phyloP scores from a whole-genome alignment of 1,140 invertebrate species.

The Batillaria attramentaria region DNA sequence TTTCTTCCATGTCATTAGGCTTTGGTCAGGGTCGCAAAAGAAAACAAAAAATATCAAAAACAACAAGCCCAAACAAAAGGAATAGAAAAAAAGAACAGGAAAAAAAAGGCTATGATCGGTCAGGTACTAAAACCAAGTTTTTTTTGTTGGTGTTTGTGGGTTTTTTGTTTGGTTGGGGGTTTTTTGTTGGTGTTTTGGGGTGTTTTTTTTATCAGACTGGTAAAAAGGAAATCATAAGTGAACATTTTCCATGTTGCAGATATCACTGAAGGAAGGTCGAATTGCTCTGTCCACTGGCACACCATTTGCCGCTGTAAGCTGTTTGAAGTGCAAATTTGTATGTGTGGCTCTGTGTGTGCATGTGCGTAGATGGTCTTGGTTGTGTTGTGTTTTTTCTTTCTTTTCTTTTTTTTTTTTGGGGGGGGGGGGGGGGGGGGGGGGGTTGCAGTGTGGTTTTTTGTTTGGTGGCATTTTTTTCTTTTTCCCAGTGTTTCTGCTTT shows the following conservation, averaged over 20 bases:
- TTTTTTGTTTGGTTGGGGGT: not conserved
- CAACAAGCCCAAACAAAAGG: no score
- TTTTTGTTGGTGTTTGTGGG: not conserved
- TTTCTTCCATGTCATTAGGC: no score
- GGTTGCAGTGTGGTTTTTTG: not conserved
- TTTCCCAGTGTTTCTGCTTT: not conserved
- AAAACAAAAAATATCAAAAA: no score
- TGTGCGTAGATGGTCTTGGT: no score
- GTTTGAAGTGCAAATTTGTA: not conserved
- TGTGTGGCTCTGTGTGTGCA: no score
- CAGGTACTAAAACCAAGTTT: not conserved
- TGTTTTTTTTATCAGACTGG: not conserved
- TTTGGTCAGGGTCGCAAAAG: no score
- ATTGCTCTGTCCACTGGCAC: constrained; percentile 76
- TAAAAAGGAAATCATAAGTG: not conserved
- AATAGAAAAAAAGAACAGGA: not conserved
- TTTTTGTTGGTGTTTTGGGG: not conserved
- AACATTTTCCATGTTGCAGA: constrained; percentile 51
- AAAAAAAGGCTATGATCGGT: not conserved
- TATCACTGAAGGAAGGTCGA: constrained; percentile 74
- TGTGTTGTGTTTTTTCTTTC: no score
- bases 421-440: no score
- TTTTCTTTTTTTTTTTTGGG: no score
- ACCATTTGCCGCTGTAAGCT: constrained; percentile 63
- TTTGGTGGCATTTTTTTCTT: not conserved